Conservation (phyloP, 2,888 invertebrate species). For the Xanthorhoe spadicearia region DNA sequence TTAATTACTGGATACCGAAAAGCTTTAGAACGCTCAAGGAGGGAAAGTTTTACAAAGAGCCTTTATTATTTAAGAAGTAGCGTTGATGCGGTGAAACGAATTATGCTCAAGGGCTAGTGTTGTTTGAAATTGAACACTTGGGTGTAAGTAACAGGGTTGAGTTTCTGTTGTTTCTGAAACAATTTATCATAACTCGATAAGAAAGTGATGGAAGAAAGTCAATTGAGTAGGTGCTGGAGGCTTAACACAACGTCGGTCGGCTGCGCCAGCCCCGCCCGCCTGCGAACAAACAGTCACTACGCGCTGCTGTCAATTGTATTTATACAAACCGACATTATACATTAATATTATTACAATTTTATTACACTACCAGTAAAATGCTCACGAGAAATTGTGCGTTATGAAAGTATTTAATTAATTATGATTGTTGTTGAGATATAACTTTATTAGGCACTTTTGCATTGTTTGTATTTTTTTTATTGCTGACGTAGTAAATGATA, state of each 20-base stretch:
- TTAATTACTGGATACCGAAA: constrained; percentile 84
- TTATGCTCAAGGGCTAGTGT: constrained; percentile 62
- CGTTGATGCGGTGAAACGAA: constrained; percentile 78
- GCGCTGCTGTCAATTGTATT: constrained; percentile 49
- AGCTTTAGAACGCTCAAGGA: constrained; percentile 84
- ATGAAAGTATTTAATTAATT: not conserved
- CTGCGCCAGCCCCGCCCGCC: constrained; percentile 65
- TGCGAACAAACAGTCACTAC: constrained; percentile 69
- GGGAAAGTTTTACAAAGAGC: constrained; percentile 85
- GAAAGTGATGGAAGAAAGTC: constrained; percentile 84
- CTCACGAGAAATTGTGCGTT: not conserved
- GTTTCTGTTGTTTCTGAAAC: constrained; percentile 49
- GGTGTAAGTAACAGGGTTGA: constrained; percentile 47
- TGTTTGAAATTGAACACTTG: constrained; percentile 55
- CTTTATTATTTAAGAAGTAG: constrained; percentile 84
- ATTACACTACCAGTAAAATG: constrained; percentile 41
- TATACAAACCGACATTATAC: constrained; percentile 53
- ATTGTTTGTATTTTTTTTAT: not conserved
- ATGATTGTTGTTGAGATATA: not conserved
- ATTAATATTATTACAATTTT: constrained; percentile 46
- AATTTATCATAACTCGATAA: constrained; percentile 82
- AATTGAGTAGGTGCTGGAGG: constrained; percentile 81
- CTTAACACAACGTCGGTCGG: constrained; percentile 66
- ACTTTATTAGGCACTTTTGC: not conserved
- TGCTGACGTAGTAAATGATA: no score